Conservation (phyloP, 2,113 vertebrate genomes). For the Junco hyemalis region DNA sequence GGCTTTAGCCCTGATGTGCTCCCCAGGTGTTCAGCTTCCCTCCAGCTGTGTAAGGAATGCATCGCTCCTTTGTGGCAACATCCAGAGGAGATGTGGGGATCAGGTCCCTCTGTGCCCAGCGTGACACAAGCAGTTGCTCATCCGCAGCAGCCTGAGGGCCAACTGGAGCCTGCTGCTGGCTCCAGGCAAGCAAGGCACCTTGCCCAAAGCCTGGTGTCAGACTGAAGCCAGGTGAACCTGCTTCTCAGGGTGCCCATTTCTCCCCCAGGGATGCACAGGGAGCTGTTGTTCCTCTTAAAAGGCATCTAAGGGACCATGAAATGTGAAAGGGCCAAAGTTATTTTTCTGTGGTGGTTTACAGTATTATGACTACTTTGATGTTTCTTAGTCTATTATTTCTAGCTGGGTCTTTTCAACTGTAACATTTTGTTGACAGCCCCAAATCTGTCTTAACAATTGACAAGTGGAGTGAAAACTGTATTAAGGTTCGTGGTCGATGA, state of each 20-base stretch:
- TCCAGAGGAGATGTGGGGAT: background rate
- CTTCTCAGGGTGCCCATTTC: fast-evolving
- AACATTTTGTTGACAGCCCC: constrained; percentile 37
- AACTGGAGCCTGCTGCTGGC: background rate
- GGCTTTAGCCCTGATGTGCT: background rate
- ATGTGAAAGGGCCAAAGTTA: background rate
- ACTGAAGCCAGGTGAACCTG: background rate
- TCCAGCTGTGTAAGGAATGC: fast-evolving
- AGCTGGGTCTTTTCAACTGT: background rate
- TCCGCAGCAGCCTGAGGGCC: background rate
- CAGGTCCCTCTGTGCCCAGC: background rate
- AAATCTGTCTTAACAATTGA: constrained; percentile 41
- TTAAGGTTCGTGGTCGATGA: background rate
- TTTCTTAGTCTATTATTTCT: constrained; percentile 28
- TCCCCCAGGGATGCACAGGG: background rate
- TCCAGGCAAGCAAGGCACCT: fast-evolving
- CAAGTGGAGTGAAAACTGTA: constrained; percentile 37
- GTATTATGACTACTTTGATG: background rate
- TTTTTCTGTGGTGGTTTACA: background rate
- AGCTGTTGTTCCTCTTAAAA: background rate
- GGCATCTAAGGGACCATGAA: background rate
- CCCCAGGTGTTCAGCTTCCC: background rate
- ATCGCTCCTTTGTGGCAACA: background rate
- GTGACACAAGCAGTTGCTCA: fast-evolving
- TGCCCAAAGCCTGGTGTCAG: background rate